Evolutionary conservation across 1,140 invertebrate species (phyloP).

Genomic region (Hypsibius dujardini): DNA sequence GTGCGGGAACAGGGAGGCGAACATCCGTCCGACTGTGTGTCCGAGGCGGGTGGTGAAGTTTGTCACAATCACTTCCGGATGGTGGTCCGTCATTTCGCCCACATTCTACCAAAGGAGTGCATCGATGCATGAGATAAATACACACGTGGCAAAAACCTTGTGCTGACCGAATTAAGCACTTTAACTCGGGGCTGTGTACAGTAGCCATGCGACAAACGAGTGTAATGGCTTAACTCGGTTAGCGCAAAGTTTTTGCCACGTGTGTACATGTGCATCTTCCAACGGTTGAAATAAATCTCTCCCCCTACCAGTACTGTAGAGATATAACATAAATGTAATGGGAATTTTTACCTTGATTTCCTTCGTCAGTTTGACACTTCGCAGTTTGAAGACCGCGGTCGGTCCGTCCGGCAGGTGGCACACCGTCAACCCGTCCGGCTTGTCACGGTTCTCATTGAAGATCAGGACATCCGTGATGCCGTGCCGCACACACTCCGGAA

Average conservation of each 20-base stretch:
- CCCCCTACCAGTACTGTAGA: too few species aligned
- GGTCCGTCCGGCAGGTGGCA: conserved; percentile 87
- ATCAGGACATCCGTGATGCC: conserved; percentile 76
- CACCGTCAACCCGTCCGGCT: conserved; percentile 67
- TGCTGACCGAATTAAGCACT: conserved; percentile 17
- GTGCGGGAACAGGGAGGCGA: conserved; percentile 89
- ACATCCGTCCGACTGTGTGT: conserved; percentile 67
- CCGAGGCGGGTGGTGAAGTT: conserved; percentile 90
- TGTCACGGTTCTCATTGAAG: conserved; percentile 75
- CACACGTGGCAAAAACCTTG: conserved; percentile 19
- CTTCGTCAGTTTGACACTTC: conserved; percentile 35
- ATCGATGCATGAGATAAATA: background rate
- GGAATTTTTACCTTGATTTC: conserved; percentile 33
- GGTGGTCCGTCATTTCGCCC: conserved; percentile 49
- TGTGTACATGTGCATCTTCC: too few species aligned
- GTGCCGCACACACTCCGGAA: conserved; percentile 54
- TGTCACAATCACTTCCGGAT: conserved; percentile 85
- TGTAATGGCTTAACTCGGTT: too few species aligned
- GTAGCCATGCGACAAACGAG: background rate
- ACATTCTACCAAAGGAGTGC: conserved; percentile 24
- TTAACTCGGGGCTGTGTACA: conserved; percentile 19
- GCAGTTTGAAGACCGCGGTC: conserved; percentile 60
- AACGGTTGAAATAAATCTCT: too few species aligned
- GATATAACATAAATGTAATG: too few species aligned
- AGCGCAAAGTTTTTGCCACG: too few species aligned